phyloP scores from a whole-genome alignment of 2,797 vertebrate species.

The Bovichtus diacanthus region DNA sequence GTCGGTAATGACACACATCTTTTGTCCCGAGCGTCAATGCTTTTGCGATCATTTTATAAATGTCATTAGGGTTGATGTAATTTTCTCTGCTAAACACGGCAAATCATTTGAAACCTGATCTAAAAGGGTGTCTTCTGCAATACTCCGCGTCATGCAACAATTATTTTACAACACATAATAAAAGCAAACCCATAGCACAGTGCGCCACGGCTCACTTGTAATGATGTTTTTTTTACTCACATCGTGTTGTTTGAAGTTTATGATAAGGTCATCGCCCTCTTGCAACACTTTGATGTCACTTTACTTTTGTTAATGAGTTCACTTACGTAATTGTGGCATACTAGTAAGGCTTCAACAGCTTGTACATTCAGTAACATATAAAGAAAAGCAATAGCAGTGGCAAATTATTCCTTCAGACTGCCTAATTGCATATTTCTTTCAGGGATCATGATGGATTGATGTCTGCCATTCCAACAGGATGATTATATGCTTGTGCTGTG shows the following conservation, averaged over 20 bases:
- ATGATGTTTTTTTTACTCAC: background rate
- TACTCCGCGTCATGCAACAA: background rate
- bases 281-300: constrained; percentile 31
- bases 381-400: constrained; percentile 33
- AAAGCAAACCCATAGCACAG: background rate
- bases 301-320: constrained; percentile 49
- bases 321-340: background rate
- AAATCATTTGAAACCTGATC: constrained; percentile 15
- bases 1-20: constrained; percentile 24
- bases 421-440: constrained; percentile 42
- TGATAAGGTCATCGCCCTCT: constrained; percentile 40
- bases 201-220: constrained; percentile 6
- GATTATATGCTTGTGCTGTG: constrained; percentile 20
- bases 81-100: constrained; percentile 2
- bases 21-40: background rate
- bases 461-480: constrained; percentile 7
- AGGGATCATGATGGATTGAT: constrained; percentile 25
- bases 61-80: background rate
- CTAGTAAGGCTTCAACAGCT: constrained; percentile 9
- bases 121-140: background rate
- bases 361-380: constrained; percentile 4
- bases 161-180: constrained; percentile 10
- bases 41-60: background rate
- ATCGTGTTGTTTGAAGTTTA: constrained; percentile 21
- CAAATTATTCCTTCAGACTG: constrained; percentile 25